Percentiles rank a stretch among this genome's conserved stretches.
Evolutionary conservation across 2,888 invertebrate genomes (phyloP).

Genomic region (Melolontha melolontha): DNA sequence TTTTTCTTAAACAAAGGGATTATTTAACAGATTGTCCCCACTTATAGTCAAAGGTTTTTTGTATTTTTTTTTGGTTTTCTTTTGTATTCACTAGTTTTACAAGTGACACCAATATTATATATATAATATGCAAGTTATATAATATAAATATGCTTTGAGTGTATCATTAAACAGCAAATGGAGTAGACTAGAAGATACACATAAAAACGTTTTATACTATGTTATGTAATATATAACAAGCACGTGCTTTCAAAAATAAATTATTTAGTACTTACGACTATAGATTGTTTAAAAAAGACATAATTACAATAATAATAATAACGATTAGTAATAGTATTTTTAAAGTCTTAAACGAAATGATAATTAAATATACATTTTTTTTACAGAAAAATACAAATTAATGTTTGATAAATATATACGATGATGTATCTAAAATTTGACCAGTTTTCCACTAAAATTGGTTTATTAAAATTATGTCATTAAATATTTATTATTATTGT

Average conservation of each 20-base stretch:
- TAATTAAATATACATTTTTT: conserved; percentile 15
- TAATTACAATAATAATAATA: not conserved
- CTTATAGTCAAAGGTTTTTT: conserved; percentile 64
- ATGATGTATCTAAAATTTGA: not conserved
- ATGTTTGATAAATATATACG: not conserved
- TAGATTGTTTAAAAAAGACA: conserved; percentile 12
- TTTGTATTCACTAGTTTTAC: conserved; percentile 34
- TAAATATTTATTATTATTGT: too few relatives aligned
- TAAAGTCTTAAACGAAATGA: not conserved
- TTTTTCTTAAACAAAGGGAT: conserved; percentile 58
- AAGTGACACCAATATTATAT: conserved; percentile 56
- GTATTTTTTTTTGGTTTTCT: conserved; percentile 30
- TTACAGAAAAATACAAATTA: conserved; percentile 6
- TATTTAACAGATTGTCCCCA: conserved; percentile 63
- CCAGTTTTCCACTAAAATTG: too few relatives aligned
- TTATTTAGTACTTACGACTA: conserved; percentile 7
- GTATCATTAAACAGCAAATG: conserved; percentile 42
- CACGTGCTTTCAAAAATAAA: conserved; percentile 46
- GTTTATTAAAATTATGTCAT: too few relatives aligned
- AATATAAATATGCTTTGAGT: too few relatives aligned
- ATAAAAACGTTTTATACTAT: conserved; percentile 14
- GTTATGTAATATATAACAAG: conserved; percentile 53
- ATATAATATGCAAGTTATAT: conserved; percentile 54
- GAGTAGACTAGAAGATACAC: conserved; percentile 49
- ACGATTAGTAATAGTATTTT: conserved; percentile 8